A percentile compares a stretch with the other conserved stretches of the same genome.
phyloP scores from a whole-genome alignment of 2,888 invertebrate genomes.

The Nymphalis urticae region DNA sequence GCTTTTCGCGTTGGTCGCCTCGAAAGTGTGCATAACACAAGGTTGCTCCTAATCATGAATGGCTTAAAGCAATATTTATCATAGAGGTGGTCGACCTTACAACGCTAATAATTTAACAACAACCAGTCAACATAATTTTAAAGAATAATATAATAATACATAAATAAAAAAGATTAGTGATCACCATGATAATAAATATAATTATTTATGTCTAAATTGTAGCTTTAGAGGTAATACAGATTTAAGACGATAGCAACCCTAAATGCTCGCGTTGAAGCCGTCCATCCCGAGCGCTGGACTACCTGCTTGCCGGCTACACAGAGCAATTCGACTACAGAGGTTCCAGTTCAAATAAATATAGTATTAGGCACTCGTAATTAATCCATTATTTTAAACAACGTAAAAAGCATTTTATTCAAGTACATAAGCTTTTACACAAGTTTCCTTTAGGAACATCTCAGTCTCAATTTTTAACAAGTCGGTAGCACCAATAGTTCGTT shows the following conservation, averaged over 20 bases:
- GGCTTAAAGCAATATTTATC: constrained; percentile 36
- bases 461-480: no score
- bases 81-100: constrained; percentile 36
- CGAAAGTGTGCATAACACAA: constrained; percentile 38
- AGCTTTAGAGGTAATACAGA: constrained; percentile 19
- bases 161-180: not conserved
- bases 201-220: constrained; percentile 1
- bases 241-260: constrained; percentile 53
- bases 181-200: not conserved
- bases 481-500: no score
- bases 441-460: no score
- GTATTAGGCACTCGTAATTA: no score
- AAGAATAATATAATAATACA: not conserved
- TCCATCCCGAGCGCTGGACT: constrained; percentile 61
- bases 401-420: no score
- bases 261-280: constrained; percentile 69
- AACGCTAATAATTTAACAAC: constrained; percentile 3
- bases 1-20: constrained; percentile 51
- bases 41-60: constrained; percentile 43
- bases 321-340: constrained; percentile 47
- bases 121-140: constrained; percentile 6
- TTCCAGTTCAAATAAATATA: constrained; percentile 20
- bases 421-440: no score
- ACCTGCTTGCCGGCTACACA: constrained; percentile 60
- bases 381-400: no score